Evolutionary conservation across 2,113 vertebrate genomes (phyloP).

Genomic region (Sinocyclocheilus grahami): DNA sequence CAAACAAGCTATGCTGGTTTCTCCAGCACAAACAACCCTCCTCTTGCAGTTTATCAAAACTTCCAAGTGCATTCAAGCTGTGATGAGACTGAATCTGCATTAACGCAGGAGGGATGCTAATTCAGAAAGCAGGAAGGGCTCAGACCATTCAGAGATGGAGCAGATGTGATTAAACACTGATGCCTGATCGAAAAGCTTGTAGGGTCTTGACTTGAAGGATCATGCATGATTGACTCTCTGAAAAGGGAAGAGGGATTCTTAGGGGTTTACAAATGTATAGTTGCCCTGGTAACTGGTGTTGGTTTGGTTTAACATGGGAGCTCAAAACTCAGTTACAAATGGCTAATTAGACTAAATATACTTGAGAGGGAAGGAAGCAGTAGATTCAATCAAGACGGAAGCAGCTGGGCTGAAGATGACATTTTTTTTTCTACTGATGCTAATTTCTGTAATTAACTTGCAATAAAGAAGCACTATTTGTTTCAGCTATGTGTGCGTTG

Average conservation of each 20-base stretch:
- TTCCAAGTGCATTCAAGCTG: background rate
- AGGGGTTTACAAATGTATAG: constrained; percentile 58
- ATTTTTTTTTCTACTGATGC: constrained; percentile 40
- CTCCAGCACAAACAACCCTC: background rate
- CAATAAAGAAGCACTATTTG: constrained; percentile 68
- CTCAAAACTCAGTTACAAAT: constrained; percentile 71
- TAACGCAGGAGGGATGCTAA: constrained; percentile 1
- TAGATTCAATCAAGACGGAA: constrained; percentile 68
- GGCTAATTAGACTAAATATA: constrained; percentile 76
- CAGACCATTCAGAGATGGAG: constrained; percentile 13
- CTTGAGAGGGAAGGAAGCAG: constrained; percentile 71
- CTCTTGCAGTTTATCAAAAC: constrained; percentile 14
- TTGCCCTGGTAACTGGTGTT: constrained; percentile 71
- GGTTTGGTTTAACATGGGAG: constrained; percentile 55
- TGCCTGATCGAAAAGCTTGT: constrained; percentile 26
- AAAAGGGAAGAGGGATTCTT: constrained; percentile 42
- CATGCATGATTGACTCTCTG: constrained; percentile 50
- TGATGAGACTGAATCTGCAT: background rate
- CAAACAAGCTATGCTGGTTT: background rate
- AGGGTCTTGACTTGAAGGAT: constrained; percentile 50
- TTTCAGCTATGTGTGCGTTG: constrained; percentile 47
- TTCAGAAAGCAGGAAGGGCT: background rate
- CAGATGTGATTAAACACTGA: constrained; percentile 45
- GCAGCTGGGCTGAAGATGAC: constrained; percentile 69
- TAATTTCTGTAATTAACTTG: constrained; percentile 71